Evolutionary conservation across 2,113 vertebrate species (phyloP), one percentile per base, ranked within the genome.

Genomic region (Spilogale gracilis): DNA sequence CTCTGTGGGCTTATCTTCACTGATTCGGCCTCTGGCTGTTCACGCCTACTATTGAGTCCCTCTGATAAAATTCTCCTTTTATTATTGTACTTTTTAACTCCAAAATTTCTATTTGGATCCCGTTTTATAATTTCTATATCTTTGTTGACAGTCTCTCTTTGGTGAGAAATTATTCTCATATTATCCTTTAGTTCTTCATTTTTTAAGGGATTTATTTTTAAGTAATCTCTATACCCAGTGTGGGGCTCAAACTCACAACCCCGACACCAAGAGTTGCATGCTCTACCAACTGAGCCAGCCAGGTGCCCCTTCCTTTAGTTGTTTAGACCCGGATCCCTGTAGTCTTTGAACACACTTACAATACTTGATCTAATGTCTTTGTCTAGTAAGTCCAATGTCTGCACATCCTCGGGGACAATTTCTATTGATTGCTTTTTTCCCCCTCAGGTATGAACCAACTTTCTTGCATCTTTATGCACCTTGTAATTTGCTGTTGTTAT

Each of bases 341-440:
- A 74, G 65, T 92, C 43, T 95, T 94, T 76, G 58, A 94, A 69
- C 17, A 92, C 23, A 73, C 60, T 94, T 84, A 87, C 85, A 89
- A 83, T 85, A 52, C 14, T 3, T 58, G 20, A 45, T 79, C 92
- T 86, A 94, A 85, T 74, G 52, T 85, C 56, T 96, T 89, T 92
- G 63, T 73, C 73, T 81, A 69, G 25, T 91, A 91, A 95, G 6
- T 16, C 43, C 14, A 50, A 13, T 58, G 38, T 79, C 50, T 65
- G 14, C 5, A 54, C 23, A 61, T 74, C 52, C 71, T 92, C n/a
- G 5, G 43, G 56, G 32, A 58, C 20, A 45, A 27, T 88, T 93
- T 91, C 45, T 90, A 21, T 38, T 65, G 65, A 79, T 79, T 61
- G 58, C 13, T 89, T 88, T 83, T 56, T 45, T 4, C 16, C 63